Evolutionary conservation across 2,797 vertebrate genomes (phyloP).

Genomic region (Leuciscus waleckii): DNA sequence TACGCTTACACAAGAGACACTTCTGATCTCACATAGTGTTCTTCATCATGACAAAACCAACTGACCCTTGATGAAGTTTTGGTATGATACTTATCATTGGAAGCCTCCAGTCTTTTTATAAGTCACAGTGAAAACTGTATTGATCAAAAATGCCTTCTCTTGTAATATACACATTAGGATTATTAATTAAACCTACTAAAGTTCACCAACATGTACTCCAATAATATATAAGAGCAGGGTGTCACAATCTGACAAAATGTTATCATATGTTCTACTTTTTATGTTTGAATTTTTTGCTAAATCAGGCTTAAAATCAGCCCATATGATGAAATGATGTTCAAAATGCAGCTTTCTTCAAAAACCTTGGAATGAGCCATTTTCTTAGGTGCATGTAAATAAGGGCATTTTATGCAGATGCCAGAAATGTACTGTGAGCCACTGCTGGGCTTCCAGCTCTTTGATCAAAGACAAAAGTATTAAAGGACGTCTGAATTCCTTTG

Average conservation of each 20-base stretch:
- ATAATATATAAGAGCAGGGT: background rate
- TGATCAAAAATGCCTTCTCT: constrained; percentile 5
- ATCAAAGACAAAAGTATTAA: constrained; percentile 40
- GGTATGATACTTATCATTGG: background rate
- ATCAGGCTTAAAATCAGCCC: background rate
- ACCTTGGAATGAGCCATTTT: background rate
- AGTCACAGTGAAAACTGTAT: constrained; percentile 2
- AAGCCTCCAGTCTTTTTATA: background rate
- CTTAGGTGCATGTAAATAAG: background rate
- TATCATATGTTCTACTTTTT: background rate
- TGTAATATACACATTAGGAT: background rate
- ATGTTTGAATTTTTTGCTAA: background rate
- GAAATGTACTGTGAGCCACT: constrained; percentile 5
- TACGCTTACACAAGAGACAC: background rate
- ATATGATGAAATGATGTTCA: background rate
- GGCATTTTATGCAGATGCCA: constrained; percentile 20
- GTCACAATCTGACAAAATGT: background rate
- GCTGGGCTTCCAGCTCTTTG: constrained; percentile 36
- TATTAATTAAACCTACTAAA: constrained; percentile 1
- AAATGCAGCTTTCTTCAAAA: background rate
- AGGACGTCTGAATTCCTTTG: constrained; percentile 38
- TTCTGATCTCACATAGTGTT: background rate
- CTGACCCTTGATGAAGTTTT: background rate
- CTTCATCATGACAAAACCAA: background rate
- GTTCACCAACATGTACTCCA: background rate